Percentiles rank a stretch among this genome's conserved stretches.
phyloP scores from a whole-genome alignment of 2,113 vertebrate species.

The Alectura lathami region DNA sequence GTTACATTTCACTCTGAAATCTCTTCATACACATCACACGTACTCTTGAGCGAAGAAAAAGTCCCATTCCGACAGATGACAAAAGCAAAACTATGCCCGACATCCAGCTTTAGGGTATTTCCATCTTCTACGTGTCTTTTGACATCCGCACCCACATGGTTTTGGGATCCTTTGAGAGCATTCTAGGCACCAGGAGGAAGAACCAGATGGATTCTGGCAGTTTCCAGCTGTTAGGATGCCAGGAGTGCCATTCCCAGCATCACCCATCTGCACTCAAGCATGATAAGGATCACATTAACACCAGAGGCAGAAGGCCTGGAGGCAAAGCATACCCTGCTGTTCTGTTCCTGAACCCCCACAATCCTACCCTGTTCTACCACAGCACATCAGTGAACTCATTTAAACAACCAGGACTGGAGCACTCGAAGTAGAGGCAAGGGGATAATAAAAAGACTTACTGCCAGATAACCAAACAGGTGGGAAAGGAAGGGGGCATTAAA shows the following conservation, averaged over 20 bases:
- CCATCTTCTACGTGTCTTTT: not conserved
- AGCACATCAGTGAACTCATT: fast-evolving
- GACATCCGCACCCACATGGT: fast-evolving
- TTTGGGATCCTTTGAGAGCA: not conserved
- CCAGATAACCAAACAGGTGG: not conserved
- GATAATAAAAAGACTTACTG: not conserved
- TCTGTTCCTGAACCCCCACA: not conserved
- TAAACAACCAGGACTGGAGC: not conserved
- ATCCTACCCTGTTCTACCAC: not conserved
- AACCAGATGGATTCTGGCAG: not conserved
- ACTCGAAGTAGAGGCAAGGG: not conserved
- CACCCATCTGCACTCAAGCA: not conserved
- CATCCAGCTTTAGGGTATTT: not conserved
- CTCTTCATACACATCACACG: not conserved
- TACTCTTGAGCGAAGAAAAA: not conserved
- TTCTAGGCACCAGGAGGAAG: not conserved
- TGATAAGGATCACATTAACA: not conserved
- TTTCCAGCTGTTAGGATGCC: not conserved
- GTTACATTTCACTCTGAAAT: not conserved
- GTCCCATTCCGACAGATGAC: not conserved
- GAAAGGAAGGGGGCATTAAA: not conserved
- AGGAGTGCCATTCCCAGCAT: not conserved
- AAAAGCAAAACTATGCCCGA: not conserved
- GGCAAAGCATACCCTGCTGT: not conserved
- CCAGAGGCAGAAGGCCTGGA: not conserved